Evolutionary conservation across 1,140 invertebrate species (phyloP).

Genomic region (Pseudachorutes palmiensis): DNA sequence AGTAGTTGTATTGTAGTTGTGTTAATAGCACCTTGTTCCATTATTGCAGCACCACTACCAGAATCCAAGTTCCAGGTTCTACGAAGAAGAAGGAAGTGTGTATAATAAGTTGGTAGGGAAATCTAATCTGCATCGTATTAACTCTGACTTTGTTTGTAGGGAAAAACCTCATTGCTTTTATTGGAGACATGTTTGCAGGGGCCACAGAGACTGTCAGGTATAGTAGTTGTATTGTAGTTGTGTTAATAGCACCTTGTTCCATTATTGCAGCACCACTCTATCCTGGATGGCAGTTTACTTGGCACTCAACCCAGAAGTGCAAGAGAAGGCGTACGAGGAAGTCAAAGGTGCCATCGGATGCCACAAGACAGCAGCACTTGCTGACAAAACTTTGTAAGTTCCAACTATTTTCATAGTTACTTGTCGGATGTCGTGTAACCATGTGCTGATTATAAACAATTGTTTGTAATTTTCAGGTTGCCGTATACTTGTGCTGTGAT

Average conservation of each 20-base stretch:
- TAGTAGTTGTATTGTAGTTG: not conserved
- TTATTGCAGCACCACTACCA: not conserved
- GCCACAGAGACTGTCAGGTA: not conserved
- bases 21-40: not conserved
- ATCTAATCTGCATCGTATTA: too few species aligned
- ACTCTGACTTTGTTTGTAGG: not conserved
- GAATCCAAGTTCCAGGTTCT: too few species aligned
- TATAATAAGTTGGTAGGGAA: too few species aligned
- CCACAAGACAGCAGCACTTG: not conserved
- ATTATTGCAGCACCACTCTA: not conserved
- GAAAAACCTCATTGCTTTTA: not conserved
- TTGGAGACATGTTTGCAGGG: not conserved
- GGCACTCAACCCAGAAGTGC: not conserved
- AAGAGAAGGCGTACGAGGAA: not conserved
- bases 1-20: not conserved
- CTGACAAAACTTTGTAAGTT: not conserved
- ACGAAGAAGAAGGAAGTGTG: too few species aligned
- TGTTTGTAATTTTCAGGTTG: too few species aligned
- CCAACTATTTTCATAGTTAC: too few species aligned
- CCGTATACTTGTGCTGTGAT: too few species aligned
- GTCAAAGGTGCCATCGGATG: not conserved
- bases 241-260: not conserved
- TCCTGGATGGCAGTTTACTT: not conserved
- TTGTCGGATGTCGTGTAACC: too few species aligned
- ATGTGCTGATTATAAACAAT: too few species aligned